A percentile compares a stretch with the other conserved stretches of the same genome.
phyloP scores from a whole-genome alignment of 2,113 vertebrate genomes.

The Spermophilus dauricus region DNA sequence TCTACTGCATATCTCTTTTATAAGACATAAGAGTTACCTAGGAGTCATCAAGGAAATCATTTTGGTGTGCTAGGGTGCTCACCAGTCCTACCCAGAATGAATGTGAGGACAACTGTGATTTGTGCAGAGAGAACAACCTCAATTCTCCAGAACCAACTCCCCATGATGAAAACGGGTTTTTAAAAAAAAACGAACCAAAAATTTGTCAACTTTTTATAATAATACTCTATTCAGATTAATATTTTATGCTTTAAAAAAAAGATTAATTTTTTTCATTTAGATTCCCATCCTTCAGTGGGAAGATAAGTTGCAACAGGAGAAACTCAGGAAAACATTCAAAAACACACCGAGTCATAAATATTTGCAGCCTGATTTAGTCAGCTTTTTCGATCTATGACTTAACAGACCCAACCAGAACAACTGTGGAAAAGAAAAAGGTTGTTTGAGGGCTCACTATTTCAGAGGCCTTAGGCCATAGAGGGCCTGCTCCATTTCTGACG shows the following conservation, averaged over 20 bases:
- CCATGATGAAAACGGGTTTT: neutral
- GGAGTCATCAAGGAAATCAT: neutral
- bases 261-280: conserved; percentile 27
- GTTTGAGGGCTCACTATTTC: too few species aligned
- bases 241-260: neutral
- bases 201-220: neutral
- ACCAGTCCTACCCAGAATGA: neutral
- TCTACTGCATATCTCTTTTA: neutral
- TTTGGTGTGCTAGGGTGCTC: neutral
- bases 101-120: neutral
- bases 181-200: too few species aligned
- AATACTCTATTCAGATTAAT: neutral
- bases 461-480: too few species aligned
- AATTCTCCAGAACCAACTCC: neutral
- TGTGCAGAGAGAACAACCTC: neutral
- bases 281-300: neutral
- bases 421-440: too few species aligned
- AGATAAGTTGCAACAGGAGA: conserved; percentile 38
- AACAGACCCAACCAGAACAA: too few species aligned
- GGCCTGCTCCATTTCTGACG: too few species aligned
- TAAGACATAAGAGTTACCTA: neutral
- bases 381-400: too few species aligned
- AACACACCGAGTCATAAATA: neutral
- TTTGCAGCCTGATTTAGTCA: neutral
- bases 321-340: neutral